Base-by-base conservation (phyloP, 2,113 vertebrate species). In the Caranx ignobilis region DNA sequence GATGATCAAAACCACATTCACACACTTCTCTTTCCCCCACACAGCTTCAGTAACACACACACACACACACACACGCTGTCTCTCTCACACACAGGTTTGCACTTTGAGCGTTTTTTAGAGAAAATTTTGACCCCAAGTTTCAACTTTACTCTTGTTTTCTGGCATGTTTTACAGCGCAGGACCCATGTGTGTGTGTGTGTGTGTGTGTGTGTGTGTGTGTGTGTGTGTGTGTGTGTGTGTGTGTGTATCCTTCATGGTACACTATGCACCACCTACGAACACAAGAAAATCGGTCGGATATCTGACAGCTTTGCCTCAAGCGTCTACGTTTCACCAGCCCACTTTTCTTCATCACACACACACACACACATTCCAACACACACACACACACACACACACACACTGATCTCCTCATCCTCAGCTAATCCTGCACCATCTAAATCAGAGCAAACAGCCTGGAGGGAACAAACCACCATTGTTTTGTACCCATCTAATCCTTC, bases 391-490 rank as follows among this genome's bases (percentile, higher is more conserved):
- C 11, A 26, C 62, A 21, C 34, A 69, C 56, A 67, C 43, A 79
- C 71, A 63, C 83, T 78, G 87, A 92, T 87, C 84, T 89, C 68
- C 81, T 87, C 88, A 87, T 87, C 71, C 90, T 84, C 80, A 74
- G 60, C 52, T 92, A 92, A 94, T 94, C 89, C 89, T 74, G 86
- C 88, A 86, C 82, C 88, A 91, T 93, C 88, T 83, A 77, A 89
- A 91, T 87, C 83, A 65, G 77, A 88, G 78, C 79, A 86, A 92
- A 89, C 80, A 88, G 77, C 88, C 91, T 18, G 5, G 52, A 72
- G 90, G 87, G 78, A 71, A 84, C 74, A 83, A 77, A 79, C 63
- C 39, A 32, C 55, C 19, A 82, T 91, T 91, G 79, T 92, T 89
- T 67, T 77, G 65, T 31, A 57, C 43, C 69, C 80, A 72, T 85